Evolutionary conservation across 2,113 vertebrate genomes (phyloP).

Genomic region (Cercopithecus mona): DNA sequence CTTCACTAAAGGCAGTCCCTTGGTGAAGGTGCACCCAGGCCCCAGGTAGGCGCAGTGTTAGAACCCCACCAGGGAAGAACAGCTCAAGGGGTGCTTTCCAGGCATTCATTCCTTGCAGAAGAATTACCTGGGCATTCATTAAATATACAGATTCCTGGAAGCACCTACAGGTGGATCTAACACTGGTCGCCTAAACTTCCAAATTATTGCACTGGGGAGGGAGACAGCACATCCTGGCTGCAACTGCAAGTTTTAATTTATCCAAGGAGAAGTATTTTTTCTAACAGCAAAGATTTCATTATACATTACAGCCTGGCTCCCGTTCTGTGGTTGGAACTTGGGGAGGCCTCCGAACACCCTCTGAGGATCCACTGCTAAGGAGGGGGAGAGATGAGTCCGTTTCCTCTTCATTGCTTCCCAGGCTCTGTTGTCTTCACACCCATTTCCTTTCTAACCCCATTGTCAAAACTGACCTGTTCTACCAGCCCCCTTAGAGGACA

Average conservation of each 20-base stretch:
- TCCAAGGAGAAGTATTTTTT: background rate
- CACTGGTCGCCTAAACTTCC: background rate
- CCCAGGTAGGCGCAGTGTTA: background rate
- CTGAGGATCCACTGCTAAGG: background rate
- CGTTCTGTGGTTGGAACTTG: background rate
- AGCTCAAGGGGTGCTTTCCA: background rate
- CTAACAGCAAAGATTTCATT: background rate
- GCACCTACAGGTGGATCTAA: background rate
- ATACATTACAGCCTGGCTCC: background rate
- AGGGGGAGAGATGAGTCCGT: accelerated
- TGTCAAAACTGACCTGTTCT: background rate
- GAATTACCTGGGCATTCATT: background rate
- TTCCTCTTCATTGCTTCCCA: background rate
- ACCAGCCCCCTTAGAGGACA: background rate
- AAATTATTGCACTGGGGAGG: background rate
- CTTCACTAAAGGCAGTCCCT: background rate
- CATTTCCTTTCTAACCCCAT: background rate
- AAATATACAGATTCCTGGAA: background rate
- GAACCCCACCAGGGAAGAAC: background rate
- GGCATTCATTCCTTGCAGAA: background rate
- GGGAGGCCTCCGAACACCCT: accelerated
- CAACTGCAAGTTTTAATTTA: background rate
- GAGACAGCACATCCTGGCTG: background rate
- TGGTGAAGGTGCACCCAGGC: background rate
- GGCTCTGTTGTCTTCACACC: background rate